Conservation (phyloP, 2,113 vertebrate species). For the Prunella fulvescens region DNA sequence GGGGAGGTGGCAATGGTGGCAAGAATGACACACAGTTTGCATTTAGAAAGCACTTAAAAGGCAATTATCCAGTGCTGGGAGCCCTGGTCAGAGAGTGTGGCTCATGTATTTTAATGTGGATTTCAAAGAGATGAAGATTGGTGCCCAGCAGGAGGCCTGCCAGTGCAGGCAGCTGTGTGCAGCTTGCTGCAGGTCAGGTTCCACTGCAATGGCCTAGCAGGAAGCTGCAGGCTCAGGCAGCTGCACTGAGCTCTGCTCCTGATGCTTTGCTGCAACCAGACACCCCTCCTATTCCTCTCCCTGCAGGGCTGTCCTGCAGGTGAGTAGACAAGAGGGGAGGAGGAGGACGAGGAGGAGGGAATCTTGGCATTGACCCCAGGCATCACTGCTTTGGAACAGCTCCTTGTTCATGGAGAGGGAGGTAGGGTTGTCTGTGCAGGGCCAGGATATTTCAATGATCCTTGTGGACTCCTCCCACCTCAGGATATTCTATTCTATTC, state of each 20-base stretch:
- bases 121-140: constrained; percentile 43
- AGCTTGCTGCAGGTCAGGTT: neutral
- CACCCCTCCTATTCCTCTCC: neutral
- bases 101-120: constrained; percentile 50
- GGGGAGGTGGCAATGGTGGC: constrained; percentile 26
- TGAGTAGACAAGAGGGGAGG: fast-evolving
- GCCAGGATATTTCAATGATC: neutral
- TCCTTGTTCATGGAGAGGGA: neutral
- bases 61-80: constrained; percentile 49
- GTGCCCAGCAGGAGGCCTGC: constrained; percentile 6
- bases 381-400: fast-evolving
- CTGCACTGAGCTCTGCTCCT: neutral
- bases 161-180: neutral
- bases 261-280: fast-evolving
- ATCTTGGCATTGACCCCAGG: neutral
- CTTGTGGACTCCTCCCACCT: neutral
- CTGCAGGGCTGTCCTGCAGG: fast-evolving
- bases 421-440: neutral
- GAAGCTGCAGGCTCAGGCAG: neutral
- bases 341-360: neutral
- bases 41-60: constrained; percentile 66
- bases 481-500: neutral
- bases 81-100: constrained; percentile 29
- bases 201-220: neutral
- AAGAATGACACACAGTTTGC: constrained; percentile 53